A percentile compares a stretch with the other conserved stretches of the same genome.
Evolutionary conservation across 2,888 invertebrate species (phyloP).

Genomic region (Andrena flavipes): DNA sequence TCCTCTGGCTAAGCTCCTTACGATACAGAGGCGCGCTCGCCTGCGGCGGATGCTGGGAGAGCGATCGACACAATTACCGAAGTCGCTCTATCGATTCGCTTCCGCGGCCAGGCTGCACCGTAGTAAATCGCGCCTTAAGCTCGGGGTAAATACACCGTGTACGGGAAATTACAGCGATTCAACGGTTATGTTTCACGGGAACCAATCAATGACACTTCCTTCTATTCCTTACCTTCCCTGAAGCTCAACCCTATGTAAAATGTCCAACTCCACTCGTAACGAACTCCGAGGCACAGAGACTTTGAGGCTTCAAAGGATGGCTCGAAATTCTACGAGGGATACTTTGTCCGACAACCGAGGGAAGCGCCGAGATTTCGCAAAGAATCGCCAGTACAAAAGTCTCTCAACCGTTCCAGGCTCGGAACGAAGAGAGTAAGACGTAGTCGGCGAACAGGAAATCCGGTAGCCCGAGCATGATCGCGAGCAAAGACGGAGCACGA

Average conservation of each 20-base stretch:
- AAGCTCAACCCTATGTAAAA: not conserved
- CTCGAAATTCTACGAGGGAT: too few relatives aligned
- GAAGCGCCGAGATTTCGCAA: too few relatives aligned
- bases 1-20: slow-evolving; percentile 36
- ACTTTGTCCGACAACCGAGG: too few relatives aligned
- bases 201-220: not conserved
- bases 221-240: not conserved
- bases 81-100: slow-evolving; percentile 58
- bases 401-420: too few relatives aligned
- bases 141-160: slow-evolving; percentile 44
- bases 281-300: too few relatives aligned
- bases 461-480: not conserved
- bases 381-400: too few relatives aligned
- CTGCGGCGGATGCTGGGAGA: slow-evolving; percentile 30
- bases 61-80: slow-evolving; percentile 58
- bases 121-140: slow-evolving; percentile 53
- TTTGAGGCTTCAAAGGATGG: too few relatives aligned
- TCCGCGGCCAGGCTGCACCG: slow-evolving; percentile 17
- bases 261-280: too few relatives aligned
- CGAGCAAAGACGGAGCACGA: slow-evolving; percentile 35
- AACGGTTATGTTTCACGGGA: not conserved
- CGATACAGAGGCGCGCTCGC: slow-evolving; percentile 20
- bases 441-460: not conserved
- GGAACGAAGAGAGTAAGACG: too few relatives aligned
- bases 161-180: slow-evolving; percentile 35